Conservation (phyloP, 2,113 vertebrate species). For the Ictidomys tridecemlineatus region DNA sequence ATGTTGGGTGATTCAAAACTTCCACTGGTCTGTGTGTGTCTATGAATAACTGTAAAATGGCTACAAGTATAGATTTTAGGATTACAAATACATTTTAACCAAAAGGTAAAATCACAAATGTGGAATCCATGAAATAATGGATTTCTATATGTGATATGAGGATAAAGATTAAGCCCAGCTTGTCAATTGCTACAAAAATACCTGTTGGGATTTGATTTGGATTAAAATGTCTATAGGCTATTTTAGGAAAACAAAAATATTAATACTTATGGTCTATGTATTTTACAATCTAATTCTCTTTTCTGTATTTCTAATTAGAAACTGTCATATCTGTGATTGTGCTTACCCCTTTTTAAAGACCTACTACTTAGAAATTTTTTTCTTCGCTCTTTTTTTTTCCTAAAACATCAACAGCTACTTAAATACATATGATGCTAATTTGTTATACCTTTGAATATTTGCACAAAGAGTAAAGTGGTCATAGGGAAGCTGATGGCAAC, state of each 20-base stretch:
- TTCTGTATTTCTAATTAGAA: neutral
- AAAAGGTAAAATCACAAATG: neutral
- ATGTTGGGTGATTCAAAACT: neutral
- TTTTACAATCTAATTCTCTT: constrained; percentile 1
- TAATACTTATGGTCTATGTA: neutral
- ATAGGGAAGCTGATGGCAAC: neutral
- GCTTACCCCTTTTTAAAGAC: neutral
- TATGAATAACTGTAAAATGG: neutral
- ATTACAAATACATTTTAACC: neutral
- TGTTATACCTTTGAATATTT: neutral
- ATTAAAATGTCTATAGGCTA: neutral
- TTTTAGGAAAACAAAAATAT: constrained; percentile 15
- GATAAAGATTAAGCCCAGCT: neutral
- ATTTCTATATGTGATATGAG: too few species aligned
- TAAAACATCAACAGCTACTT: constrained; percentile 28
- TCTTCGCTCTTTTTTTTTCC: neutral
- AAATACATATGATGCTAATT: neutral
- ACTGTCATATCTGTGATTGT: neutral
- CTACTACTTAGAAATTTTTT: neutral
- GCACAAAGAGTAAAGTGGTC: neutral
- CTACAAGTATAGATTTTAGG: neutral
- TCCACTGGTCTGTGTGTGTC: neutral
- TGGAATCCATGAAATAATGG: neutral
- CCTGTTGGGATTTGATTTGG: neutral
- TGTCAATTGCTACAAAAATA: neutral